Evolutionary conservation across 2,888 invertebrate species (phyloP), one percentile per base, ranked within the genome.

Genomic region (Drosophila merina): DNA sequence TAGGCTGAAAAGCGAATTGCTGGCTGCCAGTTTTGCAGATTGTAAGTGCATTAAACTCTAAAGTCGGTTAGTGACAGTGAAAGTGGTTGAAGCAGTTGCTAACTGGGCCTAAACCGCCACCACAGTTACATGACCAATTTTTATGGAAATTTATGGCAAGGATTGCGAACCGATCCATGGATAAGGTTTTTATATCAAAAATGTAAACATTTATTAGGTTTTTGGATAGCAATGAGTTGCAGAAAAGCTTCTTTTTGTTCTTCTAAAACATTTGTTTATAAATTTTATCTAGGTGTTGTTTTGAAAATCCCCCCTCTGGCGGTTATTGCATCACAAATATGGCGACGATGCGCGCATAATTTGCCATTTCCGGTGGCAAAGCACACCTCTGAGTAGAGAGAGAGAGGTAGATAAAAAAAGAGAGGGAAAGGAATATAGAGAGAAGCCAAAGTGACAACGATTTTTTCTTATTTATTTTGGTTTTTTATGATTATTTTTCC

Each of bases 21-120:
- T 14, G 59, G 56, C n/a, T 45, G 54, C 33, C 31, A 40, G 49
- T 51, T 20, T 14, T 20, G 63, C 55, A 20, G 85, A 83, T 28
- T 28, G 28, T 28, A 6, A 28, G 82, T 83, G 82, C 82, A 83
- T 76, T 82, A 83, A 82, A 83, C 82, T 79, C 83, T 82, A 83
- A 83, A 83, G 85, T 79, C 83, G 83, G 76, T 69, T 77, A 88
- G 72, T 84, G 80, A 80, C 75, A 85, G 84, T 88, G 84, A 85
- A 85, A 85, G 84, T 88, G 84, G 86, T 85, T 79, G 66, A 68
- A 55, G 72, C 72, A 77, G 60, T 69, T 62, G 59, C 57, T 69
- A 74, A 64, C 66, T 71, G 73, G 74, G 74, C 40, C 50, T 63
- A 55, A 26, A 57, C 49, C 49, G 59, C 48, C 49, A 25, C 14